Evolutionary conservation across 2,797 vertebrate genomes (phyloP).

Genomic region (Alcedo quadribrachys): DNA sequence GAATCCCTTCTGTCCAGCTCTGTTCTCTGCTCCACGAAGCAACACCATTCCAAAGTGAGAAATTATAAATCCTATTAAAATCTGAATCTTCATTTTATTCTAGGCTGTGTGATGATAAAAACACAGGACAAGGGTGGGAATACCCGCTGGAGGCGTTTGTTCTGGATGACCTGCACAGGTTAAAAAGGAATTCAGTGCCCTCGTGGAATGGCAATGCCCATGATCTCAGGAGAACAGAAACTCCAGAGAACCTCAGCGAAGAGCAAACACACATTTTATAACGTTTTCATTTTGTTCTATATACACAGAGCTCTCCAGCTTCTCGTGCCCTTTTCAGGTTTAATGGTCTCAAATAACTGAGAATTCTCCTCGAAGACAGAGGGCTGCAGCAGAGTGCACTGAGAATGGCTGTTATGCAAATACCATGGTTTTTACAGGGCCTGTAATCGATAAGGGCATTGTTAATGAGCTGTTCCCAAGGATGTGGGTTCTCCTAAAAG

Average conservation of each 20-base stretch:
- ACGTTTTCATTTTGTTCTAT: not conserved
- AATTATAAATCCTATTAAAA: not conserved
- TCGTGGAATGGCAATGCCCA: not conserved
- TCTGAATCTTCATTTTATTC: not conserved
- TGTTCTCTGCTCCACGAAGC: not conserved
- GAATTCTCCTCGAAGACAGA: not conserved
- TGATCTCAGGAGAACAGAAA: not conserved
- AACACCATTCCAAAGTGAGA: not conserved
- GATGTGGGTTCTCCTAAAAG: slow-evolving; percentile 19
- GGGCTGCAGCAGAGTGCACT: too few species aligned
- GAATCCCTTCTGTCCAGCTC: not conserved
- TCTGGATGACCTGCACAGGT: not conserved
- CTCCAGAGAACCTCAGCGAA: not conserved
- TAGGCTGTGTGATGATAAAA: not conserved
- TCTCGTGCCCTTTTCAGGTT: not conserved
- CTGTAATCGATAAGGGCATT: not conserved
- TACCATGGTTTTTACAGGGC: not conserved
- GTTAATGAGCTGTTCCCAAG: slow-evolving; percentile 5
- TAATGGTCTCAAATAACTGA: not conserved
- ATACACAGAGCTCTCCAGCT: not conserved
- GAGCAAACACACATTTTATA: not conserved
- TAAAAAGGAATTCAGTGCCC: not conserved
- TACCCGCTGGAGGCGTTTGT: not conserved
- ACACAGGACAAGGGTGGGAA: not conserved
- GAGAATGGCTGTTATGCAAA: not conserved